These are phyloP conservation scores for Eurystomus glaucurus DNA, from an alignment of 2,797 vertebrate genomes.

Conservation along the genomic window DNA sequence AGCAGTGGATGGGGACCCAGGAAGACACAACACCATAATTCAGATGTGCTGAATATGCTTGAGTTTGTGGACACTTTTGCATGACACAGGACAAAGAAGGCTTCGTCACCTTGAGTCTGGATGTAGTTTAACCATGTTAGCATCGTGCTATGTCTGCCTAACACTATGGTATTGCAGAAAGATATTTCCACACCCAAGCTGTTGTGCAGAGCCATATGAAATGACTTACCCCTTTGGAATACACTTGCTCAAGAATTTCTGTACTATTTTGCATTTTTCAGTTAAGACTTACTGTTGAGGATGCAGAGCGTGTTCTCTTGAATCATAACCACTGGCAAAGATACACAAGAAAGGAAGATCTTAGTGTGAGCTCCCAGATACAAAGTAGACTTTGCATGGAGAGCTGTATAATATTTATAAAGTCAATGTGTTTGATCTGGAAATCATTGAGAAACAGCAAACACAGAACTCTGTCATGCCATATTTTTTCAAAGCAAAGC, in stretches of 20 bases:
- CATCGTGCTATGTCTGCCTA: not conserved
- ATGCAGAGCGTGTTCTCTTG: not conserved
- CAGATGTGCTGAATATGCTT: not conserved
- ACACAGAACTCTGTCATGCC: not conserved
- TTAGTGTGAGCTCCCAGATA: not conserved
- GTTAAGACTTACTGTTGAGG: not conserved
- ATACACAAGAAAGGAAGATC: not conserved
- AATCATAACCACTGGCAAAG: slow-evolving; percentile 7
- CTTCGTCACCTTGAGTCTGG: not conserved
- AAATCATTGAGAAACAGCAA: slow-evolving; percentile 33
- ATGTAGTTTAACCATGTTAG: not conserved
- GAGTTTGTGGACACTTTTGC: not conserved
- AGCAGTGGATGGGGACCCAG: not conserved
- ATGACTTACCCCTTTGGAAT: not conserved
- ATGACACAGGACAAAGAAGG: not conserved
- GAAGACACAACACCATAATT: not conserved
- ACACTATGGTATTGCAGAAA: not conserved
- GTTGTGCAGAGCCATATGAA: not conserved
- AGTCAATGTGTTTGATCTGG: slow-evolving; percentile 8
- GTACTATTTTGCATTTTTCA: not conserved
- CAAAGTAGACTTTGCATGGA: not conserved
- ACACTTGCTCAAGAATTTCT: not conserved
- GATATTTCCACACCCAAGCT: not conserved
- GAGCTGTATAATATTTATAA: slow-evolving; percentile 57
- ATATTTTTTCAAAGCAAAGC: not conserved